Evolutionary conservation across 2,797 vertebrate genomes (phyloP).

Genomic region (Liparis tanakae): DNA sequence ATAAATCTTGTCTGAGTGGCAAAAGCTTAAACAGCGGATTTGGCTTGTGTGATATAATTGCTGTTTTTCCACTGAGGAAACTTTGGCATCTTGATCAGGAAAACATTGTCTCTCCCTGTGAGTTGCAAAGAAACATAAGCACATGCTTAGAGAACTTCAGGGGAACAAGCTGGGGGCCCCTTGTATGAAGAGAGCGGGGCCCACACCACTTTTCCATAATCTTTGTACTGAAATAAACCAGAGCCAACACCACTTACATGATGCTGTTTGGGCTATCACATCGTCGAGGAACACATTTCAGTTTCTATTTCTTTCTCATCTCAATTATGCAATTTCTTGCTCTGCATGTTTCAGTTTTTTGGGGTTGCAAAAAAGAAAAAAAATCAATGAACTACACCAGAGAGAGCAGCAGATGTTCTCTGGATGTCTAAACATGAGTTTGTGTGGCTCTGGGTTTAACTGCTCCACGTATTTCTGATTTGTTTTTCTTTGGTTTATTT

Average conservation of each 20-base stretch:
- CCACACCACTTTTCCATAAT: slow-evolving; percentile 59
- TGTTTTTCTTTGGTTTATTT: too few relatives aligned
- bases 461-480: slow-evolving; percentile 25
- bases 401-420: slow-evolving; percentile 60
- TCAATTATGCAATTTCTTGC: slow-evolving; percentile 21
- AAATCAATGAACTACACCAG: slow-evolving; percentile 10
- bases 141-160: slow-evolving; percentile 77
- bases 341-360: neutral
- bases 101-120: slow-evolving; percentile 43
- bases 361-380: slow-evolving; percentile 6
- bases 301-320: slow-evolving; percentile 13
- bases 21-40: slow-evolving; percentile 43
- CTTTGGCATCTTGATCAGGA: slow-evolving; percentile 49
- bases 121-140: slow-evolving; percentile 73
- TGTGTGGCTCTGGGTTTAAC: slow-evolving; percentile 32
- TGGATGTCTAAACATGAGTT: slow-evolving; percentile 48
- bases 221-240: slow-evolving; percentile 65
- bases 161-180: slow-evolving; percentile 69
- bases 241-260: slow-evolving; percentile 68
- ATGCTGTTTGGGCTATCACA: slow-evolving; percentile 48
- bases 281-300: slow-evolving; percentile 62
- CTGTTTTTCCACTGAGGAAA: slow-evolving; percentile 58
- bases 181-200: slow-evolving; percentile 54
- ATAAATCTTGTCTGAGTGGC: slow-evolving; percentile 48
- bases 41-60: slow-evolving; percentile 46